Base-by-base conservation (phyloP, 2,113 vertebrate species). In the Manacus vitellinus region DNA sequence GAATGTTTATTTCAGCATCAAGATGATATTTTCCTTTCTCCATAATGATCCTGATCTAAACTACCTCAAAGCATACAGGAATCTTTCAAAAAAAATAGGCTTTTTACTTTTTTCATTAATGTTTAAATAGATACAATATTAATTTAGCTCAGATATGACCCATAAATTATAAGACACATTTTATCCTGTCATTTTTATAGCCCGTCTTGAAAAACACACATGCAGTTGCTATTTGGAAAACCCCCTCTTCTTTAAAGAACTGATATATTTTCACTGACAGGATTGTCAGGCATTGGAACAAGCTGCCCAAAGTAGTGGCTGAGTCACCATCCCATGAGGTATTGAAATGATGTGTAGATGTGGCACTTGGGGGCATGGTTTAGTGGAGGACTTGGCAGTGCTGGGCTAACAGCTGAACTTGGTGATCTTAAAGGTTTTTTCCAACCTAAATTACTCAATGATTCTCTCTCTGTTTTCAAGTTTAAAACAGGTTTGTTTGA, bases 131-230 rank as follows among this genome's bases (percentile, higher is more conserved):
- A 47, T 54, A 16, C 16, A 13, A 37, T 65, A 46, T 19, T 65
- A 56, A 56, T 89, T 81, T 72, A 39, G 17, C 30, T 72, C 80
- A n/a, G 12, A 23, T 85, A 19, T 47, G 55, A 81, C 8, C 14
- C 30, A 43, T 39, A 79, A 87, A 80, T 0, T 0, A 8, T 52
- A 63, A 85, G 14, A 71, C 2, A 6, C 13, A 31, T 3, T 31
- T 67, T 84, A 92, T 68, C 17, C 47, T 67, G 10, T 39, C 2
- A 0, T n/a, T 31, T 85, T 84, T 46, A 37, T 27, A 80, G 20
- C 14, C 8, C 13, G 0, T 41, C 13, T 65, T 79, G 31, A 65
- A 46, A 81, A 91, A 72, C 10, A 43, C 5, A 79, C 37, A 52
- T 37, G 28, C 19, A 55, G 52, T 31, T 91, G 49, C 25, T 82